Percentiles rank a stretch among this genome's conserved stretches.
Evolutionary conservation across 2,888 invertebrate species (phyloP).

Genomic region (Slavum lentiscoides): DNA sequence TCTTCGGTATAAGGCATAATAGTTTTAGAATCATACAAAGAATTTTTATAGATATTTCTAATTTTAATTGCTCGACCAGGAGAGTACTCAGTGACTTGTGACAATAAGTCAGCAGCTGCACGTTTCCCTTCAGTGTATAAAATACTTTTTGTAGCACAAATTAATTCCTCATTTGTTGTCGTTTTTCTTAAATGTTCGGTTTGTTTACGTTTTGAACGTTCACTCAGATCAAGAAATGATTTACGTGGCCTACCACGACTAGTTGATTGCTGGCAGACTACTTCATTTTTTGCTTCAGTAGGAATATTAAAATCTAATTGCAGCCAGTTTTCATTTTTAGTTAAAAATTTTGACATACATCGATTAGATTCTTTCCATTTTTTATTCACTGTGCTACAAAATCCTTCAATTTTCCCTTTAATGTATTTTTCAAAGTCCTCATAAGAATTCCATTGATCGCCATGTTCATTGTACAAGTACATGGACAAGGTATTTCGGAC

Average conservation of each 20-base stretch:
- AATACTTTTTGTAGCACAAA: not conserved
- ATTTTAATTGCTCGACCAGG: constrained; percentile 4
- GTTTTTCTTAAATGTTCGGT: not conserved
- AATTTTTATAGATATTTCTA: not conserved
- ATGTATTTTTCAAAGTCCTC: no score
- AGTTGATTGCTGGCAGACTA: not conserved
- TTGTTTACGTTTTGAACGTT: not conserved
- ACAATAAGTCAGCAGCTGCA: not conserved
- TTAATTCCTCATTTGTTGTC: not conserved
- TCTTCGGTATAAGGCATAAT: no score
- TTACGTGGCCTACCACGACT: constrained; percentile 14
- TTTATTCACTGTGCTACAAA: no score
- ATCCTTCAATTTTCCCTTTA: no score
- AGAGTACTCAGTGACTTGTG: constrained; percentile 5
- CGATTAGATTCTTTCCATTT: no score
- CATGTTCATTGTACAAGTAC: no score
- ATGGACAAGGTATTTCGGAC: no score
- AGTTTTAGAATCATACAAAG: no score
- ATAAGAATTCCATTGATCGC: no score
- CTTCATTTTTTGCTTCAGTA: constrained; percentile 4
- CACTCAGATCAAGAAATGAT: constrained; percentile 4
- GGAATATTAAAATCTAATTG: constrained; percentile 9
- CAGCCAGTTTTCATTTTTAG: no score
- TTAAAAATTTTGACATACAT: no score
- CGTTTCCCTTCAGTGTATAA: constrained; percentile 11